A percentile compares a stretch with the other conserved stretches of the same genome.
These are phyloP conservation scores for Brachypteracias leptosomus DNA, from an alignment of 2,113 vertebrate genomes.

Conservation along the genomic window DNA sequence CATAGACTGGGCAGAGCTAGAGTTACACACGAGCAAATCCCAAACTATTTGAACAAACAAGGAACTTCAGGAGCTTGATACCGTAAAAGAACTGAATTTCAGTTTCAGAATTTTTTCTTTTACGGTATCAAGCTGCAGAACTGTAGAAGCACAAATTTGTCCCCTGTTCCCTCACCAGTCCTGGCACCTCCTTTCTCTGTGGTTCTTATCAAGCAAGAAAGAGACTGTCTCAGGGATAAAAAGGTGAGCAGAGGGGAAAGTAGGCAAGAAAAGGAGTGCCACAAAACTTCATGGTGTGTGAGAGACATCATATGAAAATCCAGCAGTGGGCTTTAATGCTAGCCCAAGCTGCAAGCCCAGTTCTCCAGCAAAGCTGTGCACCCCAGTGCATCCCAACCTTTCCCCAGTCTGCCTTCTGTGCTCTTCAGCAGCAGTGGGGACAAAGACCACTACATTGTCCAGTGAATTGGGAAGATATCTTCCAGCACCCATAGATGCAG, in stretches of 20 bases:
- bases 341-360: background rate
- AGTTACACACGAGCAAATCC: background rate
- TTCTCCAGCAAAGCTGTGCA: background rate
- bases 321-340: background rate
- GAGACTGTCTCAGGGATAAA: background rate
- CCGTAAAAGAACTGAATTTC: too few relatives aligned
- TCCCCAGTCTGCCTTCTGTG: background rate
- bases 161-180: background rate
- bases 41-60: background rate
- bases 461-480: fast-evolving
- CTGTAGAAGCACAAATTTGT: background rate
- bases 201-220: background rate
- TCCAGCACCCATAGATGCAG: background rate
- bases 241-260: background rate
- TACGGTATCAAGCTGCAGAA: background rate
- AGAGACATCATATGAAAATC: background rate
- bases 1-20: background rate
- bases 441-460: background rate
- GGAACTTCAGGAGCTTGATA: background rate
- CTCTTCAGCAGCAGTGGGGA: background rate
- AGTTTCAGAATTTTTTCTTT: too few relatives aligned
- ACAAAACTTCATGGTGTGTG: fast-evolving
- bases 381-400: background rate
- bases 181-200: background rate
- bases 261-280: background rate